Conservation (phyloP, 2,797 vertebrate genomes). For the Alauda arvensis region DNA sequence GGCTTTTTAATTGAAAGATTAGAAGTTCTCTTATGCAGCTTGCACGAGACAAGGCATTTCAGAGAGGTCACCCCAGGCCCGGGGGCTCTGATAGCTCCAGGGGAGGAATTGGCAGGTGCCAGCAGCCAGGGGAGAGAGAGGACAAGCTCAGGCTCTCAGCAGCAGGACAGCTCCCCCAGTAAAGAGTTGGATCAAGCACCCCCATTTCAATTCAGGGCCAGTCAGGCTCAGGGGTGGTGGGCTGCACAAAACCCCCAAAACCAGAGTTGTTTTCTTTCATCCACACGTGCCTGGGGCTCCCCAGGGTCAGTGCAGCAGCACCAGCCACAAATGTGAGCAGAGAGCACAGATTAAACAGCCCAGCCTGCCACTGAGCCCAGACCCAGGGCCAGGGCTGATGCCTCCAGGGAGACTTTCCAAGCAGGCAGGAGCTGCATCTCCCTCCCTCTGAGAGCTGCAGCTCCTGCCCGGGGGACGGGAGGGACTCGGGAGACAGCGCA, state of each 20-base stretch:
- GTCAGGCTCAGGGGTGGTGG: not conserved
- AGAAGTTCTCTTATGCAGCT: slow-evolving; percentile 23
- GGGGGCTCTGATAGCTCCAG: not conserved
- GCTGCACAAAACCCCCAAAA: not conserved
- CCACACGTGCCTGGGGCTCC: rapidly evolving
- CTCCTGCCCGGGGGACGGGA: not conserved
- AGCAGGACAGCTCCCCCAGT: rapidly evolving
- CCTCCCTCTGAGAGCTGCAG: not conserved
- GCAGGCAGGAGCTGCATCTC: not conserved
- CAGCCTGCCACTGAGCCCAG: not conserved
- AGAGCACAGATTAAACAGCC: not conserved
- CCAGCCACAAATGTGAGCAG: rapidly evolving
- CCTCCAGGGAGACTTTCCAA: not conserved
- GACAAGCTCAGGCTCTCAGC: not conserved
- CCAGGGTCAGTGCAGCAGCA: rapidly evolving
- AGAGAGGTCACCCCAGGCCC: not conserved
- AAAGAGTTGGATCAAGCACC: not conserved
- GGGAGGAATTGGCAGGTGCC: not conserved
- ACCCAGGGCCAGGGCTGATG: not conserved
- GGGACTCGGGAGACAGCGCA: not conserved
- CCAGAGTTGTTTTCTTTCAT: not conserved
- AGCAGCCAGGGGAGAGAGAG: not conserved
- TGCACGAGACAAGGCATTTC: not conserved
- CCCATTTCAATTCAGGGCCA: no score
- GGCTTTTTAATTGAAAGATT: slow-evolving; percentile 66